Evolutionary conservation across 2,888 invertebrate genomes (phyloP), one percentile per base, ranked within the genome.

Genomic region (Oconnorella tubifera): DNA sequence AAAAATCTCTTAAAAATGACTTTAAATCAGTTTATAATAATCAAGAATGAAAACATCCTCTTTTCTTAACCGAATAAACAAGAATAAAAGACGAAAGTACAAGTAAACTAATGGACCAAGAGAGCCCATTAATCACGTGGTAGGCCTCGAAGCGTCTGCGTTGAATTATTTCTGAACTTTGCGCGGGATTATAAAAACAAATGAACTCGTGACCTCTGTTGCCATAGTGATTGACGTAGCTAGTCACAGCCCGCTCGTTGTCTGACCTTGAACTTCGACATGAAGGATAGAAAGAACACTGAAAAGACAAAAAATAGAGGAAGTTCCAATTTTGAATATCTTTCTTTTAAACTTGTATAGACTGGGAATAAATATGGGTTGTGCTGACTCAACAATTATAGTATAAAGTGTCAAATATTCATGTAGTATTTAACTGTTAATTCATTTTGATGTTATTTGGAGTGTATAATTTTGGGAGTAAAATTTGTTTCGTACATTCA

Each of bases 211-310:
- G 40, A 25, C 59, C 59, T 0, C 14, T 14, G n/a, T 40, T 32
- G 2, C 59, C 59, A 40, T 33, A 58, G 59, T 25, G 59, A n/a
- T 33, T 23, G 10, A 40, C 33, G 59, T 33, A 58, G 10, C n/a
- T 40, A 27, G 29, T n/a, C 25, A 58, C 59, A 1, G 59, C 59
- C 10, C 33, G 33, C n/a, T 58, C 59, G 59, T 58, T 40, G 32
- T 58, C 59, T 25, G 29, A 33, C 23, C 59, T 32, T 19, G 59
- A 58, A 40, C 59, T 58, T 0, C 59, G 32, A 33, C 59, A 58
- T 2, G 59, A 33, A n/a, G 59, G 59, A 28, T 58, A 58, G 27
- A 58, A 33, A 14, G 59, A 33, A 58, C 59, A 58, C 59, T 58
- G 27, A 32, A 25, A 33, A 28, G 56, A 6, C 6, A 40, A 14